phyloP scores from a whole-genome alignment of 2,113 vertebrate species.

The Peromyscus californicus region DNA sequence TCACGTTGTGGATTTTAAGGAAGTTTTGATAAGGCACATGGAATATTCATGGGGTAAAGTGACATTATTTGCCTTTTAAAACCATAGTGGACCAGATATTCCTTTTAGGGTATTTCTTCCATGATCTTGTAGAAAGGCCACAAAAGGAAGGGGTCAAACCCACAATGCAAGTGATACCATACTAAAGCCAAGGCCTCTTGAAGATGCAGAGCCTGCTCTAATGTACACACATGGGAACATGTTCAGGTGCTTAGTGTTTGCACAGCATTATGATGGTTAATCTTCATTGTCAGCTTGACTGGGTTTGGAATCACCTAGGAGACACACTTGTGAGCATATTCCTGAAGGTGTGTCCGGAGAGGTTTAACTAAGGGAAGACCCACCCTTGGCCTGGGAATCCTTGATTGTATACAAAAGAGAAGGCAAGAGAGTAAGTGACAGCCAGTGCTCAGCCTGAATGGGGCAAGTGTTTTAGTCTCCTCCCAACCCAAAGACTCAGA shows the following conservation, averaged over 20 bases:
- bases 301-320: not conserved
- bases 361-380: not conserved
- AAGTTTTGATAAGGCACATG: not conserved
- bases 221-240: not conserved
- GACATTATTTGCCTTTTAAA: not conserved
- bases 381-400: not conserved
- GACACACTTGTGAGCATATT: not conserved
- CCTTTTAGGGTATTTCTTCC: not conserved
- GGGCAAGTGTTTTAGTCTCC: not conserved
- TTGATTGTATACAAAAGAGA: not conserved
- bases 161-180: not conserved
- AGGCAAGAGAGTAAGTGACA: not conserved
- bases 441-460: not conserved
- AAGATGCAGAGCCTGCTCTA: not conserved
- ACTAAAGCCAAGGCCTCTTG: not conserved
- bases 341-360: not conserved
- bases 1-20: not conserved
- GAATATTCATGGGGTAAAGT: not conserved
- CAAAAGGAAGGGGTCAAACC: not conserved
- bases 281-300: not conserved
- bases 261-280: not conserved
- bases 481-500: not conserved
- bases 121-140: not conserved
- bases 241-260: not conserved
- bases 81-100: not conserved